Conservation (phyloP, 2,888 invertebrate genomes). For the Lysandra coridon region DNA sequence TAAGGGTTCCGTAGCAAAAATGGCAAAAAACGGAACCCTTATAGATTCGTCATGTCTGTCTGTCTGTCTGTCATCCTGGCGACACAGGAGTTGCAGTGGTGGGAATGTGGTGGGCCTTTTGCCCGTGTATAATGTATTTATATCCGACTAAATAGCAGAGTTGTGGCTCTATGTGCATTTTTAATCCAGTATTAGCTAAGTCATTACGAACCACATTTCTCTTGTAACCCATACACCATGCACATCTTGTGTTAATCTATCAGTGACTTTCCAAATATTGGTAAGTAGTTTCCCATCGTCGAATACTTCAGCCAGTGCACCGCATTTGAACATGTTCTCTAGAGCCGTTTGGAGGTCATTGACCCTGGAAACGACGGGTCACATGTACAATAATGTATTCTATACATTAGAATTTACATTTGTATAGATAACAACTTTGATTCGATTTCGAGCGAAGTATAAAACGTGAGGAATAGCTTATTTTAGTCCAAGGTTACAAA, state of each 20-base stretch:
- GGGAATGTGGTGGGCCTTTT: too few species aligned
- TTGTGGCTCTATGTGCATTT: too few species aligned
- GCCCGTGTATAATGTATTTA: too few species aligned
- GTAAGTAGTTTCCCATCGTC: constrained; percentile 55
- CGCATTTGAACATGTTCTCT: constrained; percentile 57
- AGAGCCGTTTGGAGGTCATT: constrained; percentile 57
- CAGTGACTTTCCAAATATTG: constrained; percentile 54
- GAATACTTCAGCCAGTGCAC: constrained; percentile 54
- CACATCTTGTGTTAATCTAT: constrained; percentile 37
- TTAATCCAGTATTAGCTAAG: background rate
- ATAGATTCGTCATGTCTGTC: too few species aligned
- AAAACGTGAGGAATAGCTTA: background rate
- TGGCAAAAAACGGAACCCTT: too few species aligned
- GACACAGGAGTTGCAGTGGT: too few species aligned
- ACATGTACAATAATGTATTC: background rate
- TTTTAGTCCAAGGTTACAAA: background rate
- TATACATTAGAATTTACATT: background rate
- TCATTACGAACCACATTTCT: constrained; percentile 1
- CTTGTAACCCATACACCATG: background rate
- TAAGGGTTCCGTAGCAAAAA: too few species aligned
- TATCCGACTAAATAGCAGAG: too few species aligned
- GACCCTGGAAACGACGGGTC: constrained; percentile 55
- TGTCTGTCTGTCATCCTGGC: too few species aligned
- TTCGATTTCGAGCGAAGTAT: background rate
- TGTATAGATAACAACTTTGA: background rate